A percentile compares a stretch with the other conserved stretches of the same genome.
These are phyloP conservation scores for Muscicapa comitata DNA, from an alignment of 2,797 vertebrate species.

Conservation along the genomic window DNA sequence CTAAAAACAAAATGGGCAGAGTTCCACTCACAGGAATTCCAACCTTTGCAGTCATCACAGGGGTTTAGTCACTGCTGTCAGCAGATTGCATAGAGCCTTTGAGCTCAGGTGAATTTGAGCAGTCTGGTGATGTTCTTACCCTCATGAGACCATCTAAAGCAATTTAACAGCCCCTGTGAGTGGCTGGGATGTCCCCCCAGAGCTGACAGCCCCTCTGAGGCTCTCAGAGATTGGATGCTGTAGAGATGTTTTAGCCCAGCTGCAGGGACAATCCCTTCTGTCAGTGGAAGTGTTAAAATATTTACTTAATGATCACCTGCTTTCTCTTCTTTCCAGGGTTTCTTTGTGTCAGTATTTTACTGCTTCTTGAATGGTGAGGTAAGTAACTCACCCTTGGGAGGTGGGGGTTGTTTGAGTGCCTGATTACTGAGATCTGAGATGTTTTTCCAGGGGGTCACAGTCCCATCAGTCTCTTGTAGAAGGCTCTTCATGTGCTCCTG, in stretches of 20 bases:
- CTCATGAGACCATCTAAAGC: not conserved
- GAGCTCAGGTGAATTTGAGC: not conserved
- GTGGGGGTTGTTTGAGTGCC: not conserved
- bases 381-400: conserved; percentile 52
- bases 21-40: not conserved
- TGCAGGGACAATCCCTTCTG: not conserved
- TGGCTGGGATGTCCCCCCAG: not conserved
- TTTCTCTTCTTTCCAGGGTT: conserved; percentile 78
- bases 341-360: conserved; percentile 99
- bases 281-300: not conserved
- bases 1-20: not conserved
- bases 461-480: not conserved
- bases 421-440: not conserved
- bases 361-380: conserved; percentile 99
- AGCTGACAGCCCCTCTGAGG: not conserved
- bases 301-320: not conserved
- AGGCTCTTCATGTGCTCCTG: not conserved
- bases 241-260: not conserved
- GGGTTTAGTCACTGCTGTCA: not conserved
- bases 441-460: not conserved
- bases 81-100: not conserved
- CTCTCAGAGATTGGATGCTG: not conserved
- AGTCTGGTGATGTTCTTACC: not conserved
- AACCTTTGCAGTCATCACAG: not conserved
- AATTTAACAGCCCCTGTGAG: not conserved